Evolutionary conservation across 2,888 invertebrate genomes (phyloP), one percentile per base, ranked within the genome.

Genomic region (Eupithecia abbreviata): DNA sequence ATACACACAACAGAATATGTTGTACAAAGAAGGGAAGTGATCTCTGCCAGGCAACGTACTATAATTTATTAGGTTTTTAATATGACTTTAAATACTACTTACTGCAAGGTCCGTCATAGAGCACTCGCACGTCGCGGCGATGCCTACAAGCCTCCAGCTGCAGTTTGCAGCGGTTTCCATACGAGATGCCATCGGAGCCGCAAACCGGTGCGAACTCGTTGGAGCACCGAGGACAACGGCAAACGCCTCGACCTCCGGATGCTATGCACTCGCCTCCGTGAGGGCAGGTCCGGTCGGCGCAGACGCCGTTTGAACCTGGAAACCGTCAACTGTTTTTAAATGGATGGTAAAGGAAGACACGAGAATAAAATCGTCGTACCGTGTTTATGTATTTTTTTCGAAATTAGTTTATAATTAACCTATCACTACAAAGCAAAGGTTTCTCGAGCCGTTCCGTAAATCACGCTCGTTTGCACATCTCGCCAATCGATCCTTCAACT

Each of bases 51-150:
- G 30, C 30, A 30, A 0, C 30, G 30, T 30, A 30, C 30, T 30
- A 30, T 30, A 30, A 30, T 30, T 30, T 30, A 30, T 30, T 30
- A 30, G 0, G 30, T 30, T 30, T 30, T 30, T 30, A 30, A 30
- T 30, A 30, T 30, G 30, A 30, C 30, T 30, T 30, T 30, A 30
- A 30, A 30, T 30, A 41, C 65, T n/a, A 97, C 97, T 97, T 94
- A 98, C 98, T 98, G 95, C 98, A 98, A 79, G 97, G 96, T 83
- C 98, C 98, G 83, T 96, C 96, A 92, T 98, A 98, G 49, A 97
- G 96, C 75, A 98, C 96, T 81, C 96, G 96, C 83, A 98, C 97
- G 88, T 97, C 96, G 42, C 97, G 96, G 73, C 96, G 96, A 85
- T 97, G 96, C 79, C 97, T 96, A 91, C 98, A 98, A 18, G 97